Evolutionary conservation across 2,797 vertebrate genomes (phyloP).

Genomic region (Zenarchopterus dispar): DNA sequence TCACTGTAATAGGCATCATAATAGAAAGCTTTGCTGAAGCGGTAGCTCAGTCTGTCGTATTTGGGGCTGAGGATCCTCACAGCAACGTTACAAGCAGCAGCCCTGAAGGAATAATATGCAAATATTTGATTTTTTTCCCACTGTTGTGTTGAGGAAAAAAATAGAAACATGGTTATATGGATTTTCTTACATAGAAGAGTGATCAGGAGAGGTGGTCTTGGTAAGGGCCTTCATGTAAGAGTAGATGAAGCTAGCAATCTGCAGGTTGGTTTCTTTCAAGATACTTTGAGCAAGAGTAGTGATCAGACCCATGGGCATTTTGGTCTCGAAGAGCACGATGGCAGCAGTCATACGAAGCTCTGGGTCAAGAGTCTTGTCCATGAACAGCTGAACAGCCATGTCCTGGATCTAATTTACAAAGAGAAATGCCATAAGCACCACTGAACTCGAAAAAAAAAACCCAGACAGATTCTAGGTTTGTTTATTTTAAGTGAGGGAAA

Average conservation of each 20-base stretch:
- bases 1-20: slow-evolving; percentile 82
- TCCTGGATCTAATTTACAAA: slow-evolving; percentile 82
- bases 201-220: slow-evolving; percentile 83
- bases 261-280: slow-evolving; percentile 82
- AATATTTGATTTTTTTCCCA: not conserved
- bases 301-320: slow-evolving; percentile 78
- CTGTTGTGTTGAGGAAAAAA: not conserved
- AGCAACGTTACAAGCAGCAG: slow-evolving; percentile 86
- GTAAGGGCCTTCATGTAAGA: slow-evolving; percentile 85
- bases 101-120: slow-evolving; percentile 72
- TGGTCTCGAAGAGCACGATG: slow-evolving; percentile 84
- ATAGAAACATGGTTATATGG: not conserved
- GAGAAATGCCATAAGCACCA: slow-evolving; percentile 2
- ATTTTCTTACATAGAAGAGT: slow-evolving; percentile 81
- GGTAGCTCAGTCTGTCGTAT: slow-evolving; percentile 76
- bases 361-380: slow-evolving; percentile 75
- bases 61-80: slow-evolving; percentile 82
- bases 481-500: not conserved
- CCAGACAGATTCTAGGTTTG: not conserved
- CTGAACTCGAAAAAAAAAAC: not conserved
- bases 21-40: slow-evolving; percentile 79
- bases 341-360: slow-evolving; percentile 82
- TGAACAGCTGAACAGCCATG: slow-evolving; percentile 82
- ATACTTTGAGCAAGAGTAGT: slow-evolving; percentile 70
- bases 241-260: slow-evolving; percentile 85